These are phyloP conservation scores for Asteroscopus sphinx DNA, from an alignment of 2,888 invertebrate genomes.

Conservation along the genomic window DNA sequence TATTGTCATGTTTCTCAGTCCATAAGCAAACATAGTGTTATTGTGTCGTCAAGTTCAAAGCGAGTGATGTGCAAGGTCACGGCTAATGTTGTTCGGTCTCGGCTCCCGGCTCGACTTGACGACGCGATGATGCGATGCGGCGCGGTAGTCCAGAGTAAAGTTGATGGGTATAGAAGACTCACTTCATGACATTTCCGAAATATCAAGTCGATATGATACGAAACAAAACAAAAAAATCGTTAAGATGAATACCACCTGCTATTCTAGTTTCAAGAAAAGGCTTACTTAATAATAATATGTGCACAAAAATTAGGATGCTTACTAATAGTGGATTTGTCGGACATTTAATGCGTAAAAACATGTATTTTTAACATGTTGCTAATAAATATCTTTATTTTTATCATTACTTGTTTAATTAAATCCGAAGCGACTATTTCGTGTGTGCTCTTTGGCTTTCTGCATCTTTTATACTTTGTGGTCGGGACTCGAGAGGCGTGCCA, in stretches of 20 bases:
- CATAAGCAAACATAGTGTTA: constrained; percentile 3
- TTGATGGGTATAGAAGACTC: not conserved
- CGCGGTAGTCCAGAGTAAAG: not conserved
- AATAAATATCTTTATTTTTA: too few relatives aligned
- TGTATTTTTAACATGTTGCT: too few relatives aligned
- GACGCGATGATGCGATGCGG: not conserved
- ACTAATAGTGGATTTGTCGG: too few relatives aligned
- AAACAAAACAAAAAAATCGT: too few relatives aligned
- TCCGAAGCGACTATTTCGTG: too few relatives aligned
- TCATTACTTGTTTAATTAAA: too few relatives aligned
- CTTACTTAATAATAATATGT: too few relatives aligned
- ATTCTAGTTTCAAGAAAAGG: too few relatives aligned
- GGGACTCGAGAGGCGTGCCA: not conserved
- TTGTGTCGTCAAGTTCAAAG: constrained; percentile 20
- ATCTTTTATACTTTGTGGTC: not conserved
- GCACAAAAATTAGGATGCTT: too few relatives aligned
- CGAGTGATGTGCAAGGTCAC: constrained; percentile 26
- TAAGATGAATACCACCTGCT: too few relatives aligned
- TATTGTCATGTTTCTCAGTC: not conserved
- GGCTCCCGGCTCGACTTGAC: not conserved
- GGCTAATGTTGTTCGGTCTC: constrained; percentile 18
- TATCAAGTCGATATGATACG: too few relatives aligned
- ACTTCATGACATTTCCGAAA: not conserved
- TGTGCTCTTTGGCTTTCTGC: constrained; percentile 8
- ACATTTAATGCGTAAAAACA: too few relatives aligned